Percentiles rank a stretch among this genome's conserved stretches.
phyloP scores from a whole-genome alignment of 2,797 vertebrate genomes.

The Acipenser oxyrinchus region DNA sequence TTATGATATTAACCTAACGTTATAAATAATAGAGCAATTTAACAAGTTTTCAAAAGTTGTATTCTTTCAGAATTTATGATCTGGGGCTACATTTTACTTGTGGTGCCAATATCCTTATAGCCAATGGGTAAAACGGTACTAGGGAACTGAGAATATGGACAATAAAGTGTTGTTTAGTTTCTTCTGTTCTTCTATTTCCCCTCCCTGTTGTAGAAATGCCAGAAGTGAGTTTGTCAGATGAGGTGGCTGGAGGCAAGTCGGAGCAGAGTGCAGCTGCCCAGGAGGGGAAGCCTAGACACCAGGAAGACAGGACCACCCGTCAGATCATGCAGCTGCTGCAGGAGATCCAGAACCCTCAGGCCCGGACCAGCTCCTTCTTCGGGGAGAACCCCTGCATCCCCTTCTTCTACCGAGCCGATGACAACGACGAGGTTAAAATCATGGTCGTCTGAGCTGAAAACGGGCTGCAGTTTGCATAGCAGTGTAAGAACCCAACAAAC shows the following conservation, averaged over 20 bases:
- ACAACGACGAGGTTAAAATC: conserved; percentile 87
- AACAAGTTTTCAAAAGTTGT: no score
- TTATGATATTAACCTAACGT: no score
- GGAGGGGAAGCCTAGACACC: conserved; percentile 38
- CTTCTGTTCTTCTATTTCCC: background rate
- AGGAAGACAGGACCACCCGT: conserved; percentile 74
- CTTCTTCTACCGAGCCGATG: conserved; percentile 88
- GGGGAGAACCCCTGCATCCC: conserved; percentile 84
- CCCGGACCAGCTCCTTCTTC: conserved; percentile 58
- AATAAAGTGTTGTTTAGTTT: no score
- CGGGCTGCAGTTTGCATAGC: background rate
- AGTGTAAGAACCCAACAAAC: background rate
- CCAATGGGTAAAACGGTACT: no score
- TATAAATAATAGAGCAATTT: no score
- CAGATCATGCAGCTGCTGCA: conserved; percentile 94
- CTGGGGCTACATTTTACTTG: no score
- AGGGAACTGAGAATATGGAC: no score
- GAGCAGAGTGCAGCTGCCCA: conserved; percentile 33
- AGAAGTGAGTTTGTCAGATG: conserved; percentile 57
- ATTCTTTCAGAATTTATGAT: no score
- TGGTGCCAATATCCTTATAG: no score
- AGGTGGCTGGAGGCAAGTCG: background rate
- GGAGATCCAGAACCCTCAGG: conserved; percentile 87
- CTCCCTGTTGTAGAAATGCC: conserved; percentile 51
- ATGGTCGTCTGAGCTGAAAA: conserved; percentile 69